Base-by-base conservation (phyloP, 2,888 invertebrate genomes). In the Drosophila cognata region DNA sequence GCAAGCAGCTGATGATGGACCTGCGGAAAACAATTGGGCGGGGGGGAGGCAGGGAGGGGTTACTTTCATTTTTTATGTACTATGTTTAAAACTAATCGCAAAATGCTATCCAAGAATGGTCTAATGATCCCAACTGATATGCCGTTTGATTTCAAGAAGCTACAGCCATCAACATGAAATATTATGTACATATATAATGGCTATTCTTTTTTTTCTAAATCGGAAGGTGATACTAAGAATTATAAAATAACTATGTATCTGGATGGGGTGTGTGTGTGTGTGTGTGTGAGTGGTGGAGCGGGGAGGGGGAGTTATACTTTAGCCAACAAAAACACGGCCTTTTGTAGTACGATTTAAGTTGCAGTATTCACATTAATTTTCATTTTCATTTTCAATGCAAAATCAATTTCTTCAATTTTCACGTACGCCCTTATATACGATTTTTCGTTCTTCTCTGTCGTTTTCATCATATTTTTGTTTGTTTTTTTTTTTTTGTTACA, bases 121-220 rank as follows among this genome's bases (percentile, higher is more conserved):
- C 52, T 61, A 83, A 88, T 83, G 89, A 88, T 84, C 87, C 89
- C 89, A 84, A 84, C 89, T 84, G 84, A 84, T 84, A 84, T 84
- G 84, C 89, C 71, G 79, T 84, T 72, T 73, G 84, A 88, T 82
- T 82, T 84, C 83, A 75, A 83, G 78, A 84, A 88, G 84, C 84
- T 85, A 88, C 75, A 85, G 78, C 81, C 81, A 81, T 85, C 71
- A 71, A 88, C 68, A 69, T 77, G 74, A 58, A 53, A 43, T 25
- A 55, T 60, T 67, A 53, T 66, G 10, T 68, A 64, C 46, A 69
- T 16, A 75, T 50, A 46, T 62, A 59, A 56, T 36, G 51, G 21
- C 52, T 46, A 56, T 16, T 51, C 50, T 25, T 48, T n/a, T 38
- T 28, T 50, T 46, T 36, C 25, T 46, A 35, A 33, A 36, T 11